Conservation (phyloP, 2,113 vertebrate genomes). For the Mixornis gularis region DNA sequence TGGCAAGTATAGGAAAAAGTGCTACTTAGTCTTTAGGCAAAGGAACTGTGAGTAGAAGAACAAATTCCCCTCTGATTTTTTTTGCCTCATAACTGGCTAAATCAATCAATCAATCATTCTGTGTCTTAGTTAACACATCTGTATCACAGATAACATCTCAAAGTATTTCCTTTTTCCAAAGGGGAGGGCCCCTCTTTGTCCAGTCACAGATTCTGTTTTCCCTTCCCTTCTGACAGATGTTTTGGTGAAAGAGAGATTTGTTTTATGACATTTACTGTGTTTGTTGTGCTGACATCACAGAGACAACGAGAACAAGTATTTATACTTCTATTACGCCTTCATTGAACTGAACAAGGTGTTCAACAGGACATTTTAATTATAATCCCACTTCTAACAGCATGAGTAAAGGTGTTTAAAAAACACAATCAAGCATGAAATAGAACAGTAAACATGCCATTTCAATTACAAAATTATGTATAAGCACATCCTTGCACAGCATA, state of each 20-base stretch:
- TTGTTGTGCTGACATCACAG: slow-evolving; percentile 59
- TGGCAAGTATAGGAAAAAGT: background rate
- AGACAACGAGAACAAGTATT: slow-evolving; percentile 63
- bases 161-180: background rate
- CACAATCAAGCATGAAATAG: slow-evolving; percentile 63
- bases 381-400: slow-evolving; percentile 46
- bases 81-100: background rate
- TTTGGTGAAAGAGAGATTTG: slow-evolving; percentile 19
- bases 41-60: background rate
- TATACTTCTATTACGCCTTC: slow-evolving; percentile 64
- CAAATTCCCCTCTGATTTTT: background rate
- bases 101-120: background rate
- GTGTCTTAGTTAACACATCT: background rate
- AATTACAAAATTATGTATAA: slow-evolving; percentile 59
- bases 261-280: slow-evolving; percentile 3
- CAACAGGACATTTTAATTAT: slow-evolving; percentile 64
- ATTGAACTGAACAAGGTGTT: slow-evolving; percentile 69
- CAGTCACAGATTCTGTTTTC: background rate
- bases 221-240: background rate
- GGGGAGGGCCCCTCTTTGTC: background rate
- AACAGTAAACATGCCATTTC: slow-evolving; percentile 65
- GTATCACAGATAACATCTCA: background rate
- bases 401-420: slow-evolving; percentile 63
- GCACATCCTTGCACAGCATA: slow-evolving; percentile 43
- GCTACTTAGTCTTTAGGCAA: background rate